Evolutionary conservation across 2,113 vertebrate species (phyloP).

Genomic region (Pomatorhinus ruficollis): DNA sequence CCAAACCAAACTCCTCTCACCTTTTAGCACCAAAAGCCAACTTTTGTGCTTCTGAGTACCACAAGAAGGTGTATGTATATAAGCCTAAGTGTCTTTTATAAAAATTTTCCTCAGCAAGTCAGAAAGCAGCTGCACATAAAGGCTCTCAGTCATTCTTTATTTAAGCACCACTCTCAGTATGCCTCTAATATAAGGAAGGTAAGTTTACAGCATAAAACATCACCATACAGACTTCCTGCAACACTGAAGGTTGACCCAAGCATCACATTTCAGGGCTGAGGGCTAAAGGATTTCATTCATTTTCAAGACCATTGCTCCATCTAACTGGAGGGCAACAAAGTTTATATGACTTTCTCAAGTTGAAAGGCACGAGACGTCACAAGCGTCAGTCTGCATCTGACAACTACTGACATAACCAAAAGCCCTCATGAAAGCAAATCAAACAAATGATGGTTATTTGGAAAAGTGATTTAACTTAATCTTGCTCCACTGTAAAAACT

Average conservation of each 20-base stretch:
- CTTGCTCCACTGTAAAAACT: constrained; percentile 11
- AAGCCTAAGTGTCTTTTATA: not conserved
- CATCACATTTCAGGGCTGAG: constrained; percentile 44
- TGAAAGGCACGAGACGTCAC: constrained; percentile 6
- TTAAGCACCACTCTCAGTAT: constrained; percentile 3
- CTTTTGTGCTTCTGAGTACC: not conserved
- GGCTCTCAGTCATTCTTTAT: constrained; percentile 15
- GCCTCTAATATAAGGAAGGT: constrained; percentile 33
- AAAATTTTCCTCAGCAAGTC: not conserved
- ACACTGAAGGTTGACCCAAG: constrained; percentile 27
- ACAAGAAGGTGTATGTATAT: not conserved
- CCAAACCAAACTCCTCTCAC: not conserved
- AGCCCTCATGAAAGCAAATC: constrained; percentile 41
- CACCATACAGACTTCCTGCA: constrained; percentile 33
- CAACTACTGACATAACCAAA: constrained; percentile 43
- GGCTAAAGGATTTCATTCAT: constrained; percentile 54
- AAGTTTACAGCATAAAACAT: constrained; percentile 40
- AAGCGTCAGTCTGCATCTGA: constrained; percentile 50
- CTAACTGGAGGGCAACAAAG: constrained; percentile 28
- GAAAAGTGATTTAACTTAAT: constrained; percentile 53
- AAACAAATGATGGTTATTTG: constrained; percentile 57
- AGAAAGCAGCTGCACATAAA: constrained; percentile 12
- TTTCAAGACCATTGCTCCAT: not conserved
- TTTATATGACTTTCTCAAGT: constrained; percentile 32
- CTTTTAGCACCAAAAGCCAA: not conserved